Evolutionary conservation across 2,113 vertebrate genomes (phyloP).

Genomic region (Alces alces): DNA sequence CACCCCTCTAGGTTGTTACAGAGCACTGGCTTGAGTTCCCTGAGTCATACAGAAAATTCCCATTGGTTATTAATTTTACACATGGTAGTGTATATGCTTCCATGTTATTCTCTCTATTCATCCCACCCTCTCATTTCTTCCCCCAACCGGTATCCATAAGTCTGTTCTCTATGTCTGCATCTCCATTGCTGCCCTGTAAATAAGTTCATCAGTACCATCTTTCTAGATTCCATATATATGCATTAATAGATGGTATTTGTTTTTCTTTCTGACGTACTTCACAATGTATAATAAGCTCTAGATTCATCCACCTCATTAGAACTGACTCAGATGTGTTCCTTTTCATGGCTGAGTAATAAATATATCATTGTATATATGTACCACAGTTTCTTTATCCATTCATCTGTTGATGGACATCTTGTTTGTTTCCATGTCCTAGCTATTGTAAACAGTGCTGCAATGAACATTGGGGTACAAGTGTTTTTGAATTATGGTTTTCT

Average conservation of each 20-base stretch:
- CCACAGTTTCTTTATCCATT: not conserved
- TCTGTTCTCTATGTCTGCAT: not conserved
- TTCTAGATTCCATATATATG: not conserved
- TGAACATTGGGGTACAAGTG: not conserved
- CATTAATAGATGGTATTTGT: not conserved
- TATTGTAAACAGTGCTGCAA: not conserved
- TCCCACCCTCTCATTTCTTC: not conserved
- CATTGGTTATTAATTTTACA: not conserved
- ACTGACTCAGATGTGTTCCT: not conserved
- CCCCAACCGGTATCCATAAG: not conserved
- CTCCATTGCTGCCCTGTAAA: not conserved
- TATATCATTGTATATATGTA: not conserved
- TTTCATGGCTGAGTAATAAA: not conserved
- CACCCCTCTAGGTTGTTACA: not conserved
- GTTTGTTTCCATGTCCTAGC: not conserved
- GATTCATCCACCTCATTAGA: not conserved
- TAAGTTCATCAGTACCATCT: not conserved
- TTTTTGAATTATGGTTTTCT: not conserved
- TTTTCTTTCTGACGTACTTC: not conserved
- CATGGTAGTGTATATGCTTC: not conserved
- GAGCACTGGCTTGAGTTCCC: too few species aligned
- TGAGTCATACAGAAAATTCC: not conserved
- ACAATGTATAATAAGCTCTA: not conserved
- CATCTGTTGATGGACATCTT: not conserved
- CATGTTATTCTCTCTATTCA: not conserved